Base-by-base conservation (phyloP, 2,888 invertebrate genomes). In the Gari tellinella region DNA sequence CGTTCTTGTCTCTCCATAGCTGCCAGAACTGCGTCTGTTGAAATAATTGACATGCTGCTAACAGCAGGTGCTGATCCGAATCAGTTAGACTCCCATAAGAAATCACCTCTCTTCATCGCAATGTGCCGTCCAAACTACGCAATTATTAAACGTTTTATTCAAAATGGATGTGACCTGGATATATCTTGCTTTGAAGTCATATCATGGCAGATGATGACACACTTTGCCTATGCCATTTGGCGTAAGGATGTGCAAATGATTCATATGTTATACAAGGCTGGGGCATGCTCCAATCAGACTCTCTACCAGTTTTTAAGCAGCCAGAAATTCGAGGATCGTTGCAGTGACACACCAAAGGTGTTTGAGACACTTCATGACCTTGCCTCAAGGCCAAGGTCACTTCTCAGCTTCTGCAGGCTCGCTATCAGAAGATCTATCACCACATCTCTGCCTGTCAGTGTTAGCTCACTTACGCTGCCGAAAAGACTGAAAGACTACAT, bases 81-180 rank as follows among this genome's bases (percentile, higher is more conserved):
- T 49, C 67, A 72, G 26, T 60, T 48, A 26, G 70, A 78, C 55
- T 73, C 73, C 17, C 78, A 74, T 57, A 66, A 63, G 48, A 64
- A 70, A 14, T 26, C 67, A 21, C 73, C 78, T 12, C 25, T 78
- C 10, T 78, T 78, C 45, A 70, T 65, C 40, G 67, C 73, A n/a
- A 66, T 78, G 10, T 41, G 49, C 31, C 66, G 64, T 51, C 25
- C 49, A n/a, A 78, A 78, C 57, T 70, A 67, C 53, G 60, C 67
- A 63, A 73, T 64, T n/a, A 25, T 72, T 2, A 73, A 67, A 48
- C 56, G 70, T 41, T 57, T 78, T 26, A 70, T 78, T 15, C 31
- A 51, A 40, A 40, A 55, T 14, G 74, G 70, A 26, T 78, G 78
- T 62, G 61, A 63, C 31, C 53, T 78, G n/a, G 43, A 46, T 2